phyloP scores from a whole-genome alignment of 2,888 invertebrate species.

The Scaptomyza cyrtandrae region DNA sequence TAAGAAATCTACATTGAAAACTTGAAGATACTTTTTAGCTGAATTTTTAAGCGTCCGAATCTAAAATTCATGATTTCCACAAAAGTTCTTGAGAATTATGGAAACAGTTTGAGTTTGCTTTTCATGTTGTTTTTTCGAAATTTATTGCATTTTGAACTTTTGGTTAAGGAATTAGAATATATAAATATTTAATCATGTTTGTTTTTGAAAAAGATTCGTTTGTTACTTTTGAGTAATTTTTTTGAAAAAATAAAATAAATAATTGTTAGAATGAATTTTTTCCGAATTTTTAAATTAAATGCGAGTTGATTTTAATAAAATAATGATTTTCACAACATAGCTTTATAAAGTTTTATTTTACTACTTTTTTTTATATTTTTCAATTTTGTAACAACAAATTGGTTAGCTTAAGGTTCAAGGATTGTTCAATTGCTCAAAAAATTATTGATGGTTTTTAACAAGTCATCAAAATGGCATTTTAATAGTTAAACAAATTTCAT shows the following conservation, averaged over 20 bases:
- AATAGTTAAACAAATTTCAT: background rate
- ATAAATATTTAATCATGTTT: background rate
- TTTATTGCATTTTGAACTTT: background rate
- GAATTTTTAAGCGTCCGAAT: background rate
- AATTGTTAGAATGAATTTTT: no score
- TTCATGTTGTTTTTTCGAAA: background rate
- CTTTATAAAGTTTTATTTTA: no score
- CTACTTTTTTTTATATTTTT: no score
- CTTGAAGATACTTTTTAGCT: background rate
- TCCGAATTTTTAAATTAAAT: no score
- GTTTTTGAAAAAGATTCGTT: background rate
- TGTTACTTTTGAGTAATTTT: no score
- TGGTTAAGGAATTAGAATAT: background rate
- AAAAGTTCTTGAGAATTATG: background rate
- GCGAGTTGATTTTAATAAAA: no score
- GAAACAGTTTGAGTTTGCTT: background rate
- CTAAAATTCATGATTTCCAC: slow-evolving; percentile 33
- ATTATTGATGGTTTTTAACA: no score
- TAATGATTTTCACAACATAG: no score
- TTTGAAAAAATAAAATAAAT: no score
- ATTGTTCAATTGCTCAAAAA: no score
- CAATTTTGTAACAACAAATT: no score
- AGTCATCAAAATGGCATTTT: background rate
- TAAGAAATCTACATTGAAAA: slow-evolving; percentile 5
- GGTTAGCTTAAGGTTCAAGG: no score